A percentile compares a stretch with the other conserved stretches of the same genome.
Evolutionary conservation across 1,140 invertebrate genomes (phyloP).

Genomic region (Oncopodura yosiiana): DNA sequence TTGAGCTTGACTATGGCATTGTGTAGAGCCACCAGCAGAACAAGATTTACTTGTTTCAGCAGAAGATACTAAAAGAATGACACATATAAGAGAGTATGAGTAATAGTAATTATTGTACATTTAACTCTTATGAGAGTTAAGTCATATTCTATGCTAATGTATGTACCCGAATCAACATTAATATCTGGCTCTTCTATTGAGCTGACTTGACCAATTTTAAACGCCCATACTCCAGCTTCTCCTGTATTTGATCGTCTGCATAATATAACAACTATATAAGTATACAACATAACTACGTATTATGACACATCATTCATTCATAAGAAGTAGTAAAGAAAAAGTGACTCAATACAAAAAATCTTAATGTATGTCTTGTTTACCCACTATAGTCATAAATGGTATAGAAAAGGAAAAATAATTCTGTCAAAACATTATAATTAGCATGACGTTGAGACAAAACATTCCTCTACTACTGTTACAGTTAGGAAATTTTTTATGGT

Average conservation of each 20-base stretch:
- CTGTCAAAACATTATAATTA: conserved; percentile 10
- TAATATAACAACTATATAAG: conserved; percentile 26
- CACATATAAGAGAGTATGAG: not conserved
- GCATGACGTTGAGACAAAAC: not conserved
- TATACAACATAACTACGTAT: not conserved
- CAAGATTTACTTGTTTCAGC: conserved; percentile 33
- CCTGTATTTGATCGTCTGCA: conserved; percentile 74
- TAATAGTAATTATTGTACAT: not conserved
- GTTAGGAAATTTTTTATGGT: not conserved
- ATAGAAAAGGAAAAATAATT: conserved; percentile 12
- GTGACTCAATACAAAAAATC: no score
- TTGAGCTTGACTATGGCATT: conserved; percentile 68
- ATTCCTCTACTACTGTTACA: not conserved
- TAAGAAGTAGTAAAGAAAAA: no score
- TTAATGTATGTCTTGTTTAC: no score
- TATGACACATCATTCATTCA: not conserved
- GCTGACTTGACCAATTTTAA: conserved; percentile 58
- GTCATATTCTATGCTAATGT: no score
- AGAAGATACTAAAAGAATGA: conserved; percentile 14
- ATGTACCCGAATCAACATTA: conserved; percentile 38
- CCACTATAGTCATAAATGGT: no score
- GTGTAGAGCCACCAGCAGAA: conserved; percentile 45
- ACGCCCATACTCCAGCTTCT: conserved; percentile 72
- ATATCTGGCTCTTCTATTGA: conserved; percentile 59
- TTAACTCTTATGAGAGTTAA: no score